Percentiles rank a stretch among this genome's conserved stretches.
These are phyloP conservation scores for Andrena bucephala DNA, from an alignment of 2,888 invertebrate genomes.

Conservation along the genomic window DNA sequence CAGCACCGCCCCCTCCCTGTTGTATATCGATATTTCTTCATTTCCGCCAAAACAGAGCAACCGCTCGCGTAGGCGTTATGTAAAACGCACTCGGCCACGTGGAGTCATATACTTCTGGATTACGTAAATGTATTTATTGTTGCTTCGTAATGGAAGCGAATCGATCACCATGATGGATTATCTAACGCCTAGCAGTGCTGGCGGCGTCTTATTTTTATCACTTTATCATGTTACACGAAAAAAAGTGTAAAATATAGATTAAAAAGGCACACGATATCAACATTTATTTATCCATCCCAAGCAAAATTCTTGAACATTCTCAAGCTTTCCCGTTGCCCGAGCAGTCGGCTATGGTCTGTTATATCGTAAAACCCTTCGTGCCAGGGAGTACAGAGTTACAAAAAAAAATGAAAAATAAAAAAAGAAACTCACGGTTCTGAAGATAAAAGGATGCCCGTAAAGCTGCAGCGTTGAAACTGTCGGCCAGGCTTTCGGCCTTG, in stretches of 20 bases:
- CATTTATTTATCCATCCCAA: slow-evolving; percentile 60
- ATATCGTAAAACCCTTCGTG: too few relatives aligned
- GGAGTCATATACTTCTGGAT: slow-evolving; percentile 24
- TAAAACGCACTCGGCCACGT: not conserved
- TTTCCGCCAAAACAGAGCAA: not conserved
- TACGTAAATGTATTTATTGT: slow-evolving; percentile 39
- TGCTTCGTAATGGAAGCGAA: slow-evolving; percentile 20
- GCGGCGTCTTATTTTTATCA: slow-evolving; percentile 69
- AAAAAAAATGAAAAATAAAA: slow-evolving; percentile 19
- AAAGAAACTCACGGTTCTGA: slow-evolving; percentile 16
- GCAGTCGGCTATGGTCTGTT: too few relatives aligned
- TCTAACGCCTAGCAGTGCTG: slow-evolving; percentile 39
- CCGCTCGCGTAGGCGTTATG: slow-evolving; percentile 5
- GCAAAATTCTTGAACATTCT: not conserved
- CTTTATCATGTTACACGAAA: slow-evolving; percentile 63
- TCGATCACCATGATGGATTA: slow-evolving; percentile 30
- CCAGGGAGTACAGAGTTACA: too few relatives aligned
- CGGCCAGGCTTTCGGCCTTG: not conserved
- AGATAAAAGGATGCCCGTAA: slow-evolving; percentile 14
- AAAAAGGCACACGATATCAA: slow-evolving; percentile 51
- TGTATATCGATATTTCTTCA: not conserved
- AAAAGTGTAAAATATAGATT: slow-evolving; percentile 69
- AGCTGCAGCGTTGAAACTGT: slow-evolving; percentile 10
- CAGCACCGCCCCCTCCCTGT: slow-evolving; percentile 31
- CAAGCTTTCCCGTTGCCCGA: not conserved